Percentiles rank a stretch among this genome's conserved stretches.
Evolutionary conservation across 2,888 invertebrate species (phyloP).

Genomic region (Fragum whitleyi): DNA sequence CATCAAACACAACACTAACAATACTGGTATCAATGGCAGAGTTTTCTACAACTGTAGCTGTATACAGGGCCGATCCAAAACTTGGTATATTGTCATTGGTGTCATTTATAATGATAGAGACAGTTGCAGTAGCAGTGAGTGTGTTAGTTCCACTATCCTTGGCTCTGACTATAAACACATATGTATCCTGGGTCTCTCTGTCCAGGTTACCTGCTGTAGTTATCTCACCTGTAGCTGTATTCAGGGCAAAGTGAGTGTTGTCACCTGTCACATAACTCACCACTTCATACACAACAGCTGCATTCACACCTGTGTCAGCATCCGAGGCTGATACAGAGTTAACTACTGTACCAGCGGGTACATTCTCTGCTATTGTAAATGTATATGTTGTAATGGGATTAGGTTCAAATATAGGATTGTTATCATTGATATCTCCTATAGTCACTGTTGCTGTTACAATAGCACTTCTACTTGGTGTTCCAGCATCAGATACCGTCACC

Average conservation of each 20-base stretch:
- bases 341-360: conserved; percentile 62
- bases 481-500: conserved; percentile 68
- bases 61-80: conserved; percentile 66
- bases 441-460: conserved; percentile 70
- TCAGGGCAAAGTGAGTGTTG: conserved; percentile 65
- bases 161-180: conserved; percentile 68
- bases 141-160: conserved; percentile 72
- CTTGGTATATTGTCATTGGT: conserved; percentile 78
- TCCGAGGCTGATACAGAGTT: conserved; percentile 73
- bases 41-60: conserved; percentile 71
- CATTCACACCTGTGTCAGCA: conserved; percentile 73
- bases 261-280: conserved; percentile 62
- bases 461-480: conserved; percentile 54
- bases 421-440: conserved; percentile 77
- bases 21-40: conserved; percentile 67
- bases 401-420: conserved; percentile 70
- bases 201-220: conserved; percentile 65
- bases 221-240: conserved; percentile 66
- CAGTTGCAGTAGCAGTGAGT: conserved; percentile 66
- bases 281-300: conserved; percentile 62
- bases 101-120: conserved; percentile 75
- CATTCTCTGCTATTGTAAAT: conserved; percentile 74
- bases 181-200: conserved; percentile 67
- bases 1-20: conserved; percentile 68
- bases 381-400: conserved; percentile 60